A percentile compares a stretch with the other conserved stretches of the same genome.
phyloP scores from a whole-genome alignment of 2,797 vertebrate genomes.

The Erithacus rubecula region DNA sequence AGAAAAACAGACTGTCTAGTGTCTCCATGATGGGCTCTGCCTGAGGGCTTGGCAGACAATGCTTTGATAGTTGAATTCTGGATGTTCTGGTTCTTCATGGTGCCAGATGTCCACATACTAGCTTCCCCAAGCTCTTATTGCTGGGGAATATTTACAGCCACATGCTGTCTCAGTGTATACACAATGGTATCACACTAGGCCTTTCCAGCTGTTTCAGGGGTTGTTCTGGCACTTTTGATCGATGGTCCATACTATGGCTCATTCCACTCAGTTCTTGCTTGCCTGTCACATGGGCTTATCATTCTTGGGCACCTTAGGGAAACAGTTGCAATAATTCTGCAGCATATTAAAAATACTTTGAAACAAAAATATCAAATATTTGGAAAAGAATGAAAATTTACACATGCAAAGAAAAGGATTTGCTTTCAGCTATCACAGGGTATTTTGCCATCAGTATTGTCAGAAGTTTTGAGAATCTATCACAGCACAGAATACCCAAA shows the following conservation, averaged over 20 bases:
- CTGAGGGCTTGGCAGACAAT: background rate
- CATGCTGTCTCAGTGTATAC: background rate
- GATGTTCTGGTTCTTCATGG: background rate
- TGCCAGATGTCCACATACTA: background rate
- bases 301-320: background rate
- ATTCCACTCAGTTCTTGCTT: background rate
- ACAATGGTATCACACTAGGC: rapidly evolving
- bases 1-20: background rate
- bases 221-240: background rate
- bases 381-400: background rate
- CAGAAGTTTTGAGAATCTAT: background rate
- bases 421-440: background rate
- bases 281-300: background rate
- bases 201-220: background rate
- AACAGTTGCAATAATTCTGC: background rate
- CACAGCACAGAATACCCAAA: background rate
- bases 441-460: background rate
- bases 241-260: background rate
- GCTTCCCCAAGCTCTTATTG: background rate
- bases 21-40: background rate
- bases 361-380: background rate
- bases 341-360: background rate
- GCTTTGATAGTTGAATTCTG: background rate
- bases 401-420: background rate
- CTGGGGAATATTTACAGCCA: background rate